Conservation (phyloP, 2,888 invertebrate genomes). For the Drosophila melanosoma region DNA sequence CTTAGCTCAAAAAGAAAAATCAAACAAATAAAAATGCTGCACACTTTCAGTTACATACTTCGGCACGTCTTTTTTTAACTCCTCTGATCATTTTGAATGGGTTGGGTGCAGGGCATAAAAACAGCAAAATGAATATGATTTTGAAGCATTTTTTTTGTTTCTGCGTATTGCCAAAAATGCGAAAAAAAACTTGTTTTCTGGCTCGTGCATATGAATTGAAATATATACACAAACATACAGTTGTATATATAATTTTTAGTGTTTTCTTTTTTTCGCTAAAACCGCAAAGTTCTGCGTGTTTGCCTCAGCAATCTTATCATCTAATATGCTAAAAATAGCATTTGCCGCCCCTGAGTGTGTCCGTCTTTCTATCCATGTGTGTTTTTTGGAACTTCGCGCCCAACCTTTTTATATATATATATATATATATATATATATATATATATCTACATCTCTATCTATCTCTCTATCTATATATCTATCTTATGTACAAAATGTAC, state of each 20-base stretch:
- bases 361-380: constrained; percentile 24
- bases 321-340: constrained; percentile 74
- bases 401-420: constrained; percentile 55
- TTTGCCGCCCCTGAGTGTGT: constrained; percentile 63
- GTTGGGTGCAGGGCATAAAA: constrained; percentile 27
- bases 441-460: constrained; percentile 27
- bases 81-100: background rate
- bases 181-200: constrained; percentile 56
- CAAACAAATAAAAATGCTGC: constrained; percentile 9
- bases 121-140: constrained; percentile 41
- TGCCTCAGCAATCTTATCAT: constrained; percentile 73
- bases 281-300: constrained; percentile 74
- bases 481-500: constrained; percentile 37
- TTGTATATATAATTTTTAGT: constrained; percentile 39
- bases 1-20: constrained; percentile 13
- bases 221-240: constrained; percentile 27
- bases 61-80: background rate
- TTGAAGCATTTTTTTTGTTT: constrained; percentile 40
- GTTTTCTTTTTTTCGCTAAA: constrained; percentile 51
- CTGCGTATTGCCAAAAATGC: constrained; percentile 36
- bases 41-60: background rate
- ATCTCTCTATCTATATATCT: constrained; percentile 38
- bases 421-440: constrained; percentile 29
- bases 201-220: constrained; percentile 31
- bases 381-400: constrained; percentile 56